Conservation (phyloP, 2,888 invertebrate species). For the Ramazzottius varieornatus region DNA sequence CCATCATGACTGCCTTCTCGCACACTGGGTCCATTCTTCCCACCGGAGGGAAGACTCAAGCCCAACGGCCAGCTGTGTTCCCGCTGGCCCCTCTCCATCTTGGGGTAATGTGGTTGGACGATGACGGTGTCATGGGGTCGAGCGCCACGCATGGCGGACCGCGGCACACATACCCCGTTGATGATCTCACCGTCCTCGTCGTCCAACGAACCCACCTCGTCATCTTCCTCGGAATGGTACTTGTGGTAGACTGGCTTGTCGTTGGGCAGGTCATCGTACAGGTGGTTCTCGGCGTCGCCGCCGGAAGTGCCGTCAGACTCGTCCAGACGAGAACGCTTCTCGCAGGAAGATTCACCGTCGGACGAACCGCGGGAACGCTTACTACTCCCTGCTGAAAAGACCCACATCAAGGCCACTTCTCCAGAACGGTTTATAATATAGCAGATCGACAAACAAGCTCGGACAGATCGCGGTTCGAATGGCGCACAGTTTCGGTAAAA, state of each 20-base stretch:
- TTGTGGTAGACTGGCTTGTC: background rate
- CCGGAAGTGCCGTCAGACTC: background rate
- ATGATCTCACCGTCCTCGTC: conserved; percentile 43
- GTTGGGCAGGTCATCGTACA: background rate
- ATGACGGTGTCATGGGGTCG: background rate
- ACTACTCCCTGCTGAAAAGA: background rate
- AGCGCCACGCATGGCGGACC: conserved; percentile 28
- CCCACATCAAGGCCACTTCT: no score
- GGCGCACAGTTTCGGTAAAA: no score
- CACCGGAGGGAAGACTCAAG: background rate
- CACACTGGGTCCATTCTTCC: background rate
- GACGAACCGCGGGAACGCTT: background rate
- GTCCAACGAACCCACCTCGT: conserved; percentile 12
- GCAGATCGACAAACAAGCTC: background rate
- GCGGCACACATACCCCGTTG: conserved; percentile 75
- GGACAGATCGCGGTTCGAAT: no score
- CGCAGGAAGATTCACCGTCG: background rate
- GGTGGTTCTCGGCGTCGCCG: background rate
- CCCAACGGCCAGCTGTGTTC: background rate
- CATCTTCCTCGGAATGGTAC: background rate
- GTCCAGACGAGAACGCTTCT: background rate
- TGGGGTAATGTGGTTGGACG: background rate
- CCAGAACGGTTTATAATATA: no score
- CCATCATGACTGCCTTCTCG: background rate
- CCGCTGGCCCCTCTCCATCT: background rate